Evolutionary conservation across 2,113 vertebrate genomes (phyloP), one percentile per base, ranked within the genome.

Genomic region (Charina bottae): DNA sequence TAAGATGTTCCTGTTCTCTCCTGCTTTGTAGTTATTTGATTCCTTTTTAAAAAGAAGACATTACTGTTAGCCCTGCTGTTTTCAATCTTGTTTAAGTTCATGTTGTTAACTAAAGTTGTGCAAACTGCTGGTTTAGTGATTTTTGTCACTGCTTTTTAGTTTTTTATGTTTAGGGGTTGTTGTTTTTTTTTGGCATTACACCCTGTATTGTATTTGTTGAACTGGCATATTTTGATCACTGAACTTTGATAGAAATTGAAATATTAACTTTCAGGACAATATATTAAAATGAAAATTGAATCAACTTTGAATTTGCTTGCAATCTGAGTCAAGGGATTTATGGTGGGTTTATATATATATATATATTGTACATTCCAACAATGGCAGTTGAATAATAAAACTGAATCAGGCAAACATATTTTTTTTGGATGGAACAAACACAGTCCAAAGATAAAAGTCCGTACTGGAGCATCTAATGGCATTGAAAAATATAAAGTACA

Each of bases 401-500:
- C 12, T 0, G 8, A 58, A 90, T 59, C 2, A 49, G 21, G 3
- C 13, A n/a, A 62, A 19, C 68, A 49, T 91, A 12, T n/a, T 92
- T 7, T 46, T 83, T 55, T 59, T 1, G 85, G 93, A 83, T 62
- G 0, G 42, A 49, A 92, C 37, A 37, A 86, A n/a, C 42, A 91
- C 6, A 0, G n/a, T 0, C 55, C 58, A 42, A 68, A 5, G 0
- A 46, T 83, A 83, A 83, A 93, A 56, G 33, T 8, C 28, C 9
- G 21, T 0, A 42, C n/a, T 83, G 83, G 1, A 24, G 28, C 46
- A 89, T 54, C 85, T 3, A 37, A 46, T n/a, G 72, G 55, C 88
- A 90, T 24, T 23, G 62, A 0, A 60, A 92, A 58, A 37, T 90
- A 42, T 62, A 23, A 1, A 94, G 55, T 94, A 68, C 92, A 68